Evolutionary conservation across 2,797 vertebrate genomes (phyloP).

Genomic region (Sebastes kiyomatsui): DNA sequence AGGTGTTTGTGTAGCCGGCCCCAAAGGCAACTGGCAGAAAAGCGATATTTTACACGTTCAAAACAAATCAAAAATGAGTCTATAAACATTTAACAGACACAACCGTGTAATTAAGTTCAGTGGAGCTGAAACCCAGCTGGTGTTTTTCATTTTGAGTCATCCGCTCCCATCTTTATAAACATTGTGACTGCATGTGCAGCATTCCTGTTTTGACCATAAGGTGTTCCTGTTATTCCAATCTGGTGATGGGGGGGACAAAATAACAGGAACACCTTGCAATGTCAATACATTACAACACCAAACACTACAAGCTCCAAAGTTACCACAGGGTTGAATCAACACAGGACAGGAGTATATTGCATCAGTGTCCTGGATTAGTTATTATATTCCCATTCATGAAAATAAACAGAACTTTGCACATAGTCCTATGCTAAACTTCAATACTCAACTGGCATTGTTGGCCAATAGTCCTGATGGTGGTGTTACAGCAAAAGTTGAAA

Average conservation of each 20-base stretch:
- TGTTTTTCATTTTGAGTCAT: not conserved
- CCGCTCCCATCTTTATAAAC: not conserved
- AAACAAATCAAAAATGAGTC: not conserved
- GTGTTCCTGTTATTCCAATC: not conserved
- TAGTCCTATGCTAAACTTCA: not conserved
- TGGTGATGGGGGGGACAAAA: not conserved
- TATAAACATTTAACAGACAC: not conserved
- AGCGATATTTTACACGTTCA: constrained; percentile 9
- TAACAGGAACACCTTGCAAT: not conserved
- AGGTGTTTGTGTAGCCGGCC: not conserved
- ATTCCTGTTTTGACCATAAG: not conserved
- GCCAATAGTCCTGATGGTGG: not conserved
- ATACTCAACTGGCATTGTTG: not conserved
- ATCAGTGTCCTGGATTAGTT: not conserved
- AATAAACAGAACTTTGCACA: not conserved
- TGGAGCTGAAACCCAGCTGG: not conserved
- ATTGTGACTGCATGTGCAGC: not conserved
- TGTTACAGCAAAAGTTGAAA: not conserved
- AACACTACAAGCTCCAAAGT: not conserved
- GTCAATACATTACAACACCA: not conserved
- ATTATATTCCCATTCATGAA: not conserved
- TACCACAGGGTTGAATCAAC: not conserved
- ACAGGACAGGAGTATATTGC: not conserved
- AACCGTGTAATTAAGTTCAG: not conserved
- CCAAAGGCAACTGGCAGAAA: not conserved